Evolutionary conservation across 2,113 vertebrate species (phyloP).

Genomic region (Python bivittatus): DNA sequence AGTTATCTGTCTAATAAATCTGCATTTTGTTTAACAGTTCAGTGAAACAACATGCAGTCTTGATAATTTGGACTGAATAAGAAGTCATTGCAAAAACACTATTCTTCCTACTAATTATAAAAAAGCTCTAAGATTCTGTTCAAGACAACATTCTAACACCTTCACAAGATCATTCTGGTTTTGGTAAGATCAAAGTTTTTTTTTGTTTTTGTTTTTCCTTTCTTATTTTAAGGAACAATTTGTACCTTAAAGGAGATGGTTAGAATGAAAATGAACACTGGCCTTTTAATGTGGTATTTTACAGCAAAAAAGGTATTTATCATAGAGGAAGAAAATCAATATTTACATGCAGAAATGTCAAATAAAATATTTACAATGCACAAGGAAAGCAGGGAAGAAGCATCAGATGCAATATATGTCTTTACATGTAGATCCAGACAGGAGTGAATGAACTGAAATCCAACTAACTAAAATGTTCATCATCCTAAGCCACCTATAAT

Average conservation of each 20-base stretch:
- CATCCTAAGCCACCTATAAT: background rate
- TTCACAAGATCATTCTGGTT: background rate
- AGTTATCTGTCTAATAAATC: background rate
- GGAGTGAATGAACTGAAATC: constrained; percentile 6
- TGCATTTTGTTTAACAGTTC: background rate
- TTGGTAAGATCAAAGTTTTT: constrained; percentile 8
- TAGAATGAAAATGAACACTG: background rate
- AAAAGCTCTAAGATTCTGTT: background rate
- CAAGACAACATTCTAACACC: accelerated
- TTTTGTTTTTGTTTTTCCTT: accelerated
- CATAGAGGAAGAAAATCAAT: constrained; percentile 5
- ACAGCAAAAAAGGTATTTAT: constrained; percentile 5
- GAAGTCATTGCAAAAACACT: constrained; percentile 2
- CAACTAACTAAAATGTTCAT: constrained; percentile 15
- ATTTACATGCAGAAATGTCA: constrained; percentile 23
- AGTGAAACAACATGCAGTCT: background rate
- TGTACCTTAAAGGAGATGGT: background rate
- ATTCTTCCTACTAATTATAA: no score
- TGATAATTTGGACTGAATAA: background rate
- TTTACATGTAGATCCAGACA: background rate
- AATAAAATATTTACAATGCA: constrained; percentile 37
- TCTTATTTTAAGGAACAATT: background rate
- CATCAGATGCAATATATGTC: background rate
- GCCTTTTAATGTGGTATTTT: constrained; percentile 11
- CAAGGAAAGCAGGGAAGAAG: background rate